Conservation (phyloP, 2,888 invertebrate species). For the Trissolcus japonicus region DNA sequence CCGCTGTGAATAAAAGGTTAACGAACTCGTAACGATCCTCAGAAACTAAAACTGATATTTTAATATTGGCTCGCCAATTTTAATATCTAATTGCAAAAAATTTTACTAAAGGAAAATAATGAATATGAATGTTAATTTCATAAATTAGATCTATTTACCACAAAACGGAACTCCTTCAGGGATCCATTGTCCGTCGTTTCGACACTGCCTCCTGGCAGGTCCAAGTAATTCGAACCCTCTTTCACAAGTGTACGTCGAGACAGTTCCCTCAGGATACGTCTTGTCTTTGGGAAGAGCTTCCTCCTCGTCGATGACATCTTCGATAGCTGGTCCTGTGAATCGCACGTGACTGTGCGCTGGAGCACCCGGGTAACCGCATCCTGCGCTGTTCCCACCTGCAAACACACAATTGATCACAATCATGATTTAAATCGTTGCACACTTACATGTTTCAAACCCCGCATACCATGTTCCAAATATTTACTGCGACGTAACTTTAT, state of each 20-base stretch:
- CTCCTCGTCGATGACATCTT: slow-evolving; percentile 73
- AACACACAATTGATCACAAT: slow-evolving; percentile 35
- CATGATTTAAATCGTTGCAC: slow-evolving; percentile 2
- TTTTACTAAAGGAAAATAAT: too few species aligned
- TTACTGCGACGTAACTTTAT: slow-evolving; percentile 10
- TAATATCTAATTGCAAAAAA: too few species aligned
- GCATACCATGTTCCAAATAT: slow-evolving; percentile 12
- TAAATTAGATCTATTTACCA: slow-evolving; percentile 81
- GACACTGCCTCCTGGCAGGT: slow-evolving; percentile 87
- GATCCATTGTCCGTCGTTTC: slow-evolving; percentile 85
- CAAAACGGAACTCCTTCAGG: slow-evolving; percentile 96
- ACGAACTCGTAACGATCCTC: too few species aligned
- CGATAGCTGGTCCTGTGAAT: slow-evolving; percentile 79
- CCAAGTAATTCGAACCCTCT: slow-evolving; percentile 94
- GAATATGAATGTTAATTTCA: too few species aligned
- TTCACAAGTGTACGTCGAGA: slow-evolving; percentile 91
- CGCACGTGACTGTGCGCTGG: slow-evolving; percentile 91
- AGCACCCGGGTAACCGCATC: slow-evolving; percentile 91
- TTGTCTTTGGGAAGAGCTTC: slow-evolving; percentile 77
- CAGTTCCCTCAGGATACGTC: slow-evolving; percentile 79
- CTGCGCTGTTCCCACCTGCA: slow-evolving; percentile 62
- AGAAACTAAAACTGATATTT: too few species aligned
- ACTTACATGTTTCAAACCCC: slow-evolving; percentile 3
- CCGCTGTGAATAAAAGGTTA: too few species aligned
- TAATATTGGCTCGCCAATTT: too few species aligned